Evolutionary conservation across 2,797 vertebrate genomes (phyloP), one percentile per base, ranked within the genome.

Genomic region (Tenualosa ilisha): DNA sequence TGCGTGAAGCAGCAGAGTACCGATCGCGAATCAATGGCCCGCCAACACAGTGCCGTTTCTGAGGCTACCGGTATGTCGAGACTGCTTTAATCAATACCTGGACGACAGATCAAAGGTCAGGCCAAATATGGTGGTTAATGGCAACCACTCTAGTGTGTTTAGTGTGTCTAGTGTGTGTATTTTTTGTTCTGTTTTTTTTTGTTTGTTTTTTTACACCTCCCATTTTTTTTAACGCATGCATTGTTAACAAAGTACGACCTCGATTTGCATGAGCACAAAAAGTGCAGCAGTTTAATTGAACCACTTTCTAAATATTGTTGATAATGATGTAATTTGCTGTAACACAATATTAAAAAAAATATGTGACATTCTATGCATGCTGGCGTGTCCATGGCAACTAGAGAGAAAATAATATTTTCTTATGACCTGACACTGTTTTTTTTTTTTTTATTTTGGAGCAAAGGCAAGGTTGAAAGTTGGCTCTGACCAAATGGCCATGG

Each of bases 401-500:
- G 79, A 51, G 63, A 63, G 46, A 82, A 81, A 84, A 83, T 72
- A 61, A 84, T 81, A 84, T 79, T 31, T 56, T 59, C 63, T 59
- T 24, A 24, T 65, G 56, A 46, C 50, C 81, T 85, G 61, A 83
- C 72, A 83, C 61, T 31, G 20, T n/a, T n/a, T 68, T 82, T 72
- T 56, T 54, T 86, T 86, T 82, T 82, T 72, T 56, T 54, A 82
- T 85, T 82, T 72, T 40, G 82, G 56, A 83, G 63, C 46, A 79
- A 54, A 31, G 46, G 56, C 40, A 17, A 43, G 75, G 81, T 43
- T 83, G 15, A 85, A 85, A 85, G 51, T 82, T 31, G 50, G 84
- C 84, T 85, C 56, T 13, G 50, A 59, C 75, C 31, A 83, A 88
- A 88, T 87, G 81, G 83, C 82, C 85, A 53, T 84, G 82, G 82